A percentile compares a stretch with the other conserved stretches of the same genome.
Conservation (phyloP, 2,113 vertebrate species). For the Microtus oregoni region DNA sequence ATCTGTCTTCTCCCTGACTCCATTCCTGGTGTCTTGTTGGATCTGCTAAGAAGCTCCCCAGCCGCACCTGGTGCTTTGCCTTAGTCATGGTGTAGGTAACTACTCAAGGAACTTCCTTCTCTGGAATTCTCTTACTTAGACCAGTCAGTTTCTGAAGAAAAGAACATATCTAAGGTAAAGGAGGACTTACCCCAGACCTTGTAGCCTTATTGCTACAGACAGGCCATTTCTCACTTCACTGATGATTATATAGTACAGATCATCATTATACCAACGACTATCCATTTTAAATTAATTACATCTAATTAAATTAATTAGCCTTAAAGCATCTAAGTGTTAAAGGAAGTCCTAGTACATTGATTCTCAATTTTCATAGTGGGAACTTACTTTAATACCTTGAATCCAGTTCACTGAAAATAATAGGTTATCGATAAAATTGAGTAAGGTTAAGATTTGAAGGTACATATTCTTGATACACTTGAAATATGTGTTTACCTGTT, state of each 20-base stretch:
- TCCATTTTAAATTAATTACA: constrained; percentile 4
- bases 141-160: constrained; percentile 32
- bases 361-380: constrained; percentile 1
- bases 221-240: neutral
- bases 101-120: neutral
- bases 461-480: neutral
- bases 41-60: neutral
- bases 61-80: neutral
- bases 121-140: neutral
- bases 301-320: neutral
- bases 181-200: neutral
- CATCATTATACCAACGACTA: neutral
- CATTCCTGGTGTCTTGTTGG: neutral
- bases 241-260: neutral
- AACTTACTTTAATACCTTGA: constrained; percentile 7
- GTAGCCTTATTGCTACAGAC: neutral
- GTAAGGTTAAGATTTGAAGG: constrained; percentile 14
- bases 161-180: neutral
- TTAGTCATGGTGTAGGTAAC: neutral
- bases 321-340: constrained; percentile 18
- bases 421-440: neutral
- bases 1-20: neutral
- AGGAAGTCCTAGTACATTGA: neutral
- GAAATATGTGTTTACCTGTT: neutral
- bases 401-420: neutral